Conservation (phyloP, 1,140 invertebrate genomes). For the Ceratitis capitata region DNA sequence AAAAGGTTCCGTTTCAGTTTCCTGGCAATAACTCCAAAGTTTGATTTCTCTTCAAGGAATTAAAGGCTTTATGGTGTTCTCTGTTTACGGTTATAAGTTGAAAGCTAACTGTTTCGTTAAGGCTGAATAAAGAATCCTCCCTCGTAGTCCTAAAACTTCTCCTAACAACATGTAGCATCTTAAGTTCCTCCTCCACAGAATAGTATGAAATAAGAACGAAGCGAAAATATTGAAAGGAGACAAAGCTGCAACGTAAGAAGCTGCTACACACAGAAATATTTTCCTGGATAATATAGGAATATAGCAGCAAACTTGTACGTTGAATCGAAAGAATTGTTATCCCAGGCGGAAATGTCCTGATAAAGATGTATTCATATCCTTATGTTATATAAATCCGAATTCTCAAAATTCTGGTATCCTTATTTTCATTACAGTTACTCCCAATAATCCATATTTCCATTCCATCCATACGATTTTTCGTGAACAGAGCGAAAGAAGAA, state of each 20-base stretch:
- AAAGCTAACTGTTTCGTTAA: not conserved
- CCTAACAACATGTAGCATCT: not conserved
- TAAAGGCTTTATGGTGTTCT: not conserved
- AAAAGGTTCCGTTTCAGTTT: not conserved
- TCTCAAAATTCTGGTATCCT: slow-evolving; percentile 5
- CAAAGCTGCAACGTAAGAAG: not conserved
- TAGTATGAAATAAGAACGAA: not conserved
- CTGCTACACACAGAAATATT: not conserved
- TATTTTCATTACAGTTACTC: not conserved
- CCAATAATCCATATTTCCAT: slow-evolving; percentile 30
- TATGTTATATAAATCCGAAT: not conserved
- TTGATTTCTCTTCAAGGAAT: not conserved
- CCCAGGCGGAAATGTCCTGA: not conserved
- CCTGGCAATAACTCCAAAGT: not conserved
- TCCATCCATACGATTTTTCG: slow-evolving; percentile 8
- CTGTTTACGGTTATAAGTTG: not conserved
- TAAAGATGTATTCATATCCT: not conserved
- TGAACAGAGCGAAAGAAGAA: slow-evolving; percentile 28
- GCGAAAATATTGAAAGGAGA: not conserved
- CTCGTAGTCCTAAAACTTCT: not conserved
- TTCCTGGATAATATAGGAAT: not conserved
- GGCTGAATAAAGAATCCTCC: not conserved
- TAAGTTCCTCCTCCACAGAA: not conserved
- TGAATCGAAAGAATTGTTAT: not conserved
- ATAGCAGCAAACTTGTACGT: not conserved